These are phyloP conservation scores for Vimba vimba DNA, from an alignment of 2,113 vertebrate genomes.

Conservation along the genomic window DNA sequence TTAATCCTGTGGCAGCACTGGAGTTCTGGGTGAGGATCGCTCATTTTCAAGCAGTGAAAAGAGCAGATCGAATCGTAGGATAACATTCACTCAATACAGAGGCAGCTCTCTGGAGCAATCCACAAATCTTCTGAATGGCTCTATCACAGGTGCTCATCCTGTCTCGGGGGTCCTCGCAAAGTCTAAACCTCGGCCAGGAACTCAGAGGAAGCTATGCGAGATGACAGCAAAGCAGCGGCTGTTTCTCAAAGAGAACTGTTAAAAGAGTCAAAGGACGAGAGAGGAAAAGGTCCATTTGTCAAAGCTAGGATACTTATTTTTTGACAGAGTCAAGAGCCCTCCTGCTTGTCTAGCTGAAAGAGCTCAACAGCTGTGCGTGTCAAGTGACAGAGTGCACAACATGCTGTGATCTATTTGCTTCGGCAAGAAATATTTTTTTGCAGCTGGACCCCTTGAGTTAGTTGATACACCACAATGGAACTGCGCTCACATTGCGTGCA, in stretches of 20 bases:
- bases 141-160: slow-evolving; percentile 33
- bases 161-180: neutral
- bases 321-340: slow-evolving; percentile 55
- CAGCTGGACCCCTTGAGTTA: slow-evolving; percentile 54
- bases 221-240: slow-evolving; percentile 47
- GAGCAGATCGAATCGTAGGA: slow-evolving; percentile 42
- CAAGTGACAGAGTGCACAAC: slow-evolving; percentile 67
- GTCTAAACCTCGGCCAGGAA: slow-evolving; percentile 35
- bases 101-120: slow-evolving; percentile 26
- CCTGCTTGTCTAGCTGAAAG: slow-evolving; percentile 60
- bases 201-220: slow-evolving; percentile 40
- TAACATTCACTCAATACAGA: slow-evolving; percentile 28
- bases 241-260: slow-evolving; percentile 47
- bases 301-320: slow-evolving; percentile 59
- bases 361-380: slow-evolving; percentile 65
- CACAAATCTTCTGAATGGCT: slow-evolving; percentile 39
- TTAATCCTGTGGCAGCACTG: slow-evolving; percentile 53
- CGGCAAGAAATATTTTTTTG: slow-evolving; percentile 66
- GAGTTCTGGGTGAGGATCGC: slow-evolving; percentile 39
- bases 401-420: slow-evolving; percentile 67
- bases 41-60: slow-evolving; percentile 33
- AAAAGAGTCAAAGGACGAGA: slow-evolving; percentile 49
- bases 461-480: slow-evolving; percentile 58
- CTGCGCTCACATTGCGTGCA: slow-evolving; percentile 52
- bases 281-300: slow-evolving; percentile 55